Conservation (phyloP, 2,113 vertebrate genomes). For the Meleagris gallopavo region DNA sequence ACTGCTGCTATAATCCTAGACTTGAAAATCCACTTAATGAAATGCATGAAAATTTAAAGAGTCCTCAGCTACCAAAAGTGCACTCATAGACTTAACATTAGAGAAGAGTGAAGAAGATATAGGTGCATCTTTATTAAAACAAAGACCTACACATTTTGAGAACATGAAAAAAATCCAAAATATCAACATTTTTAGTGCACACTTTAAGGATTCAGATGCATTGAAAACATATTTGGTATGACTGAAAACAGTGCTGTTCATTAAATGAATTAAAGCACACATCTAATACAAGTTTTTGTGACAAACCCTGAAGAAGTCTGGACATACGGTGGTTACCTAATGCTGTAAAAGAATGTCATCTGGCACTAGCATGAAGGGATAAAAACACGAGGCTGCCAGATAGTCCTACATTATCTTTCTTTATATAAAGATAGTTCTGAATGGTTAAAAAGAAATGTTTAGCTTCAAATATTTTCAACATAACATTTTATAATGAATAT, state of each 20-base stretch:
- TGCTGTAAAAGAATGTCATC: not conserved
- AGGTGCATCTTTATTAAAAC: not conserved
- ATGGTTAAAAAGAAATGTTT: not conserved
- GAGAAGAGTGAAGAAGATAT: not conserved
- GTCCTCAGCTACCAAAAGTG: not conserved
- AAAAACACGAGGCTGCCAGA: not conserved
- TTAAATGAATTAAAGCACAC: not conserved
- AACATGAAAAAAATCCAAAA: not conserved
- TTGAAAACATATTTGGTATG: not conserved
- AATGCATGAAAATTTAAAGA: not conserved
- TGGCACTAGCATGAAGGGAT: not conserved
- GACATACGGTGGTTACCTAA: not conserved
- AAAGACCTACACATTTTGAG: not conserved
- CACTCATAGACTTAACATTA: not conserved
- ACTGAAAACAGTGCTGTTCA: not conserved
- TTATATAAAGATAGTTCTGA: not conserved
- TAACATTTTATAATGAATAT: not conserved
- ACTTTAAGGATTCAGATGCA: not conserved
- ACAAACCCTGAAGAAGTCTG: not conserved
- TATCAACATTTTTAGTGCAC: not conserved
- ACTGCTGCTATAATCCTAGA: not conserved
- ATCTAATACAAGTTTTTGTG: not conserved
- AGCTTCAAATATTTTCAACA: not conserved
- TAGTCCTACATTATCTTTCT: not conserved
- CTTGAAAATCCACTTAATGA: not conserved